Base-by-base conservation (phyloP, 2,888 invertebrate species). In the Andrena haemorrhoa region DNA sequence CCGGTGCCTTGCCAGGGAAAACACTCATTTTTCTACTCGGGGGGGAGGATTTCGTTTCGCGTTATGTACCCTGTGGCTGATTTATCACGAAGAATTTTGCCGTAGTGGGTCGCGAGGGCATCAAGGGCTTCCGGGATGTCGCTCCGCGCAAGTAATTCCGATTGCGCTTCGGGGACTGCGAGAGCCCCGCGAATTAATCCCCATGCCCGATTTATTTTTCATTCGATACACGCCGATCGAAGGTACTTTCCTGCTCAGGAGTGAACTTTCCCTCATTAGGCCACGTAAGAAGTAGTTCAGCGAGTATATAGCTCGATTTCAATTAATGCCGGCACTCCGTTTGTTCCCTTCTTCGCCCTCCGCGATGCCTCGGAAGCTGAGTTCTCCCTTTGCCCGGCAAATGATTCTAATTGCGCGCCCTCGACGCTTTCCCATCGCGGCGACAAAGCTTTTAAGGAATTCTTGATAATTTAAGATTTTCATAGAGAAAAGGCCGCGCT, bases 151-250 rank as follows among this genome's bases (percentile, higher is more conserved):
- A 51, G 47, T 68, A 56, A 73, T 47, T 35, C 49, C 58, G 20
- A 82, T 71, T 20, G 65, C 63, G 70, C 78, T 66, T 70, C 60
- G 23, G 68, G 63, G 63, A 79, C 66, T 16, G 20, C 41, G 53
- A 60, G 69, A 77, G 31, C 79, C 69, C 71, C 69, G 47, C 58
- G 61, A 58, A 71, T 84, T 84, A 84, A 85, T 83, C 77, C 79
- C 70, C 53, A 8, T n/a, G 33, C 53, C 29, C 64, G 69, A 74
- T 77, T 58, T 35, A 79, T 75, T 75, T 75, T 77, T 83, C 75
- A 83, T 68, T 77, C 76, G 80, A 75, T 75, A 72, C 69, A 41
- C 60, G 74, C 65, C 64, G 61, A 66, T 74, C 74, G 51, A 16
- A 61, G 10, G 53, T 33, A 73, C 74, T 61, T 65, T 56, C 31